Conservation (phyloP, 2,888 invertebrate species). For the Acleris laterana region DNA sequence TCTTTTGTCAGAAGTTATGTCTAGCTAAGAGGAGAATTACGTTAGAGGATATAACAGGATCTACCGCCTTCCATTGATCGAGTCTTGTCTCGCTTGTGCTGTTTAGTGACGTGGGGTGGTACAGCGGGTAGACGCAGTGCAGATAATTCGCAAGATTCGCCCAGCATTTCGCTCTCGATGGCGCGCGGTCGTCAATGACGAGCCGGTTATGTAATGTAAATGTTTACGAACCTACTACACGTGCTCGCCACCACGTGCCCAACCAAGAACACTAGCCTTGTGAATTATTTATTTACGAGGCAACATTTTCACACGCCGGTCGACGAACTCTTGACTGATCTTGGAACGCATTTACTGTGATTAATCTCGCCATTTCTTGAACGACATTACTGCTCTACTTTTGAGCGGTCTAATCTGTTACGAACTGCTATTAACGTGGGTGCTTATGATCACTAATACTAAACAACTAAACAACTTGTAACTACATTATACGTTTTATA, state of each 20-base stretch:
- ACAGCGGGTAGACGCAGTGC: conserved; percentile 45
- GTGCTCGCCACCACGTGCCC: conserved; percentile 79
- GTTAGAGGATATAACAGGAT: not conserved
- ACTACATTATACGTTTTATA: not conserved
- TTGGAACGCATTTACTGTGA: conserved; percentile 79
- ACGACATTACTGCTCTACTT: conserved; percentile 31
- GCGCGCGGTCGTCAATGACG: conserved; percentile 76
- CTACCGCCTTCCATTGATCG: not conserved
- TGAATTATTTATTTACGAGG: conserved; percentile 84
- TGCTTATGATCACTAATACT: not conserved
- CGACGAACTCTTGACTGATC: conserved; percentile 80
- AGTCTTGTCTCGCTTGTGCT: not conserved
- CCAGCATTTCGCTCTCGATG: conserved; percentile 74
- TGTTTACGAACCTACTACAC: conserved; percentile 82
- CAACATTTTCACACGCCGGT: conserved; percentile 84
- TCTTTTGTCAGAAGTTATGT: not conserved
- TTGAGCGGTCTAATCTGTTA: conserved; percentile 16
- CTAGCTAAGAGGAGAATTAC: not conserved
- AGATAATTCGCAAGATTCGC: conserved; percentile 61
- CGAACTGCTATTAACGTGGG: not conserved
- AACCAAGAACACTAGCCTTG: conserved; percentile 83
- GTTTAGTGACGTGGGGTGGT: conserved; percentile 1
- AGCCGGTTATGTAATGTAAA: conserved; percentile 83
- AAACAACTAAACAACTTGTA: conserved; percentile 3
- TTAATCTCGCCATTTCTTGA: conserved; percentile 70